A percentile compares a stretch with the other conserved stretches of the same genome.
These are phyloP conservation scores for Nymphalis urticae DNA, from an alignment of 2,888 invertebrate species.

Conservation along the genomic window DNA sequence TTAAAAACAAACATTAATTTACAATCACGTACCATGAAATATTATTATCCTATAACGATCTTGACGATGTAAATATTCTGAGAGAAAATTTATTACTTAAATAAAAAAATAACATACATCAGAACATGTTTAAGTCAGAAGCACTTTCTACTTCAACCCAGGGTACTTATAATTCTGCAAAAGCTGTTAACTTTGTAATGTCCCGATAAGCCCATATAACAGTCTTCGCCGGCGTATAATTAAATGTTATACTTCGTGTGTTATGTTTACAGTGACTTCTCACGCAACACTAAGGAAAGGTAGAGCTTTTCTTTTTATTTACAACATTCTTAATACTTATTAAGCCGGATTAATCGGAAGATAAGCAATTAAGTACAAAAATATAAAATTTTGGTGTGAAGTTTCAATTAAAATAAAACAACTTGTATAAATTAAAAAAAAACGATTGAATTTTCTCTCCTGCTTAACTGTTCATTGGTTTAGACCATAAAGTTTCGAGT, in stretches of 20 bases:
- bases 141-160: conserved; percentile 29
- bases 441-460: too few species aligned
- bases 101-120: not conserved
- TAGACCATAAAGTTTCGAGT: too few species aligned
- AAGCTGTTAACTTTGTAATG: conserved; percentile 39
- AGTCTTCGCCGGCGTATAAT: conserved; percentile 65
- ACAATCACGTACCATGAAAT: too few species aligned
- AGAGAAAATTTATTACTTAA: not conserved
- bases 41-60: too few species aligned
- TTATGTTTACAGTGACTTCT: conserved; percentile 62
- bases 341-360: conserved; percentile 3
- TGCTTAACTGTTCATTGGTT: too few species aligned
- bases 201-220: conserved; percentile 54
- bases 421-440: too few species aligned
- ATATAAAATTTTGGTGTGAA: not conserved
- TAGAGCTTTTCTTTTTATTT: conserved; percentile 29
- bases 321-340: conserved; percentile 19
- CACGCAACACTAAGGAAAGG: conserved; percentile 59
- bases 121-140: conserved; percentile 19
- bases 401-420: too few species aligned
- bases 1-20: too few species aligned
- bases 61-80: not conserved
- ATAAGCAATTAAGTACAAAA: not conserved
- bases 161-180: conserved; percentile 28
- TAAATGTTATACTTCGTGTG: conserved; percentile 68